phyloP scores from a whole-genome alignment of 2,797 vertebrate species.

The Momotus momota region DNA sequence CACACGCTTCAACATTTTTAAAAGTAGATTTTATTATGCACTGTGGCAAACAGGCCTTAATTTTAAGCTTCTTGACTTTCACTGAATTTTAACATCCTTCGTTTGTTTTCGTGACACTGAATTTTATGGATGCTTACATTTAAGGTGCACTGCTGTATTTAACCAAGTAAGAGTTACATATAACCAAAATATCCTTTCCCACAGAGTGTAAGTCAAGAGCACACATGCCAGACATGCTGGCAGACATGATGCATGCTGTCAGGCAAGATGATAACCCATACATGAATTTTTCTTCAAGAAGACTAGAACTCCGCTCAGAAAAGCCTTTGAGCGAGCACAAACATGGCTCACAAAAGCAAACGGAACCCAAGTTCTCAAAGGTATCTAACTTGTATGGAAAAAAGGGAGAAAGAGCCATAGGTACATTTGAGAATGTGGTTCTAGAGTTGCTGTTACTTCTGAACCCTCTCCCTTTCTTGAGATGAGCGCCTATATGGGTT shows the following conservation, averaged over 20 bases:
- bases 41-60: neutral
- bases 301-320: neutral
- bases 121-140: neutral
- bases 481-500: fast-evolving
- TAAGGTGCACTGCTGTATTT: neutral
- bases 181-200: neutral
- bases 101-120: neutral
- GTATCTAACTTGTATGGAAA: neutral
- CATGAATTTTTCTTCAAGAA: neutral
- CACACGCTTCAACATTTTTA: neutral
- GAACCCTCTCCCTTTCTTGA: neutral
- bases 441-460: neutral
- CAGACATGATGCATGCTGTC: neutral
- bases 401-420: neutral
- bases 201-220: neutral
- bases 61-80: neutral
- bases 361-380: neutral
- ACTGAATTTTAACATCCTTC: neutral
- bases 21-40: neutral
- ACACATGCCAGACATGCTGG: neutral
- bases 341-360: neutral
- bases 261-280: neutral
- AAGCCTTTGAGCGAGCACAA: neutral
- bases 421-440: neutral
- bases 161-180: neutral